Percentiles rank a stretch among this genome's conserved stretches.
phyloP scores from a whole-genome alignment of 2,888 invertebrate genomes.

The Xestobium rufovillosum region DNA sequence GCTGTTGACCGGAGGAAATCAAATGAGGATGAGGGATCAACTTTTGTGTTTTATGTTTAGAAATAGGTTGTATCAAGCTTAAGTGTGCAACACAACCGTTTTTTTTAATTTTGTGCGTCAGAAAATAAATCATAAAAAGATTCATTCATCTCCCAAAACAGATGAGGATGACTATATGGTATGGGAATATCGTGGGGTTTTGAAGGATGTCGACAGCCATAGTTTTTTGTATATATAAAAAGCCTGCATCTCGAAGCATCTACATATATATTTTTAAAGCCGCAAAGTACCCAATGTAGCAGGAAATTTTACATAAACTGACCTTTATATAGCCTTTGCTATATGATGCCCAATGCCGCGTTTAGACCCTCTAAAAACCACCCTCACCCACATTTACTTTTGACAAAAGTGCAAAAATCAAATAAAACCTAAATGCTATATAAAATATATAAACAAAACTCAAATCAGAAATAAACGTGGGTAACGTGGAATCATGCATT shows the following conservation, averaged over 20 bases:
- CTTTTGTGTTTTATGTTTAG: slow-evolving; percentile 8
- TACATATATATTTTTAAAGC: slow-evolving; percentile 20
- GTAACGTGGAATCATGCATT: slow-evolving; percentile 16
- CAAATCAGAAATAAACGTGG: slow-evolving; percentile 29
- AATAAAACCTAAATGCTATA: too few relatives aligned
- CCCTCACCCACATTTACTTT: slow-evolving; percentile 27
- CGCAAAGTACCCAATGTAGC: slow-evolving; percentile 24
- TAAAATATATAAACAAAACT: too few relatives aligned
- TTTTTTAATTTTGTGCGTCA: slow-evolving; percentile 18
- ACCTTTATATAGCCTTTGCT: slow-evolving; percentile 44
- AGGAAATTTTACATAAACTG: slow-evolving; percentile 29
- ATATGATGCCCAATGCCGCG: slow-evolving; percentile 41
- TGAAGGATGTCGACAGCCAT: slow-evolving; percentile 39
- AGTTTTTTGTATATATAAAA: slow-evolving; percentile 32
- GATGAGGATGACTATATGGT: background rate
- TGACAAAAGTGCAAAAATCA: too few relatives aligned
- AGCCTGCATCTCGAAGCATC: slow-evolving; percentile 40
- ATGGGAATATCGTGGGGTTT: background rate
- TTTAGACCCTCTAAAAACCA: slow-evolving; percentile 26
- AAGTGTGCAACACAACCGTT: slow-evolving; percentile 1
- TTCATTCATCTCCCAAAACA: background rate
- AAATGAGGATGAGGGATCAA: too few relatives aligned
- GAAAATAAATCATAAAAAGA: slow-evolving; percentile 37
- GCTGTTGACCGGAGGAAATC: slow-evolving; percentile 31
- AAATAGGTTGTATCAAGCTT: background rate